phyloP scores from a whole-genome alignment of 1,140 invertebrate genomes.

The Heliconius eleuchia region DNA sequence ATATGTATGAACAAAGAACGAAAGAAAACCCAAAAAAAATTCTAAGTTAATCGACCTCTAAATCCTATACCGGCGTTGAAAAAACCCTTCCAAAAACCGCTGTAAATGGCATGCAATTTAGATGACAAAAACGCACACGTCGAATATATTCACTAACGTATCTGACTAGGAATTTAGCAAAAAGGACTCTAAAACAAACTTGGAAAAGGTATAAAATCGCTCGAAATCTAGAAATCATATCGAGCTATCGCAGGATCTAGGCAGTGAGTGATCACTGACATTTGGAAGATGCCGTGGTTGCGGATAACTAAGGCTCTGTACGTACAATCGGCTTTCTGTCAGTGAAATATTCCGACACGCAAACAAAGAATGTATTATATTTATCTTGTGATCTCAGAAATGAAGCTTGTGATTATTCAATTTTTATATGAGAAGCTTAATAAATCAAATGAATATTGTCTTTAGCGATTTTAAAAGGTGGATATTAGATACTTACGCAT shows the following conservation, averaged over 20 bases:
- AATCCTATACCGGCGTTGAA: constrained; percentile 21
- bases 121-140: constrained; percentile 29
- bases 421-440: neutral
- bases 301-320: constrained; percentile 24
- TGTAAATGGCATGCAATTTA: constrained; percentile 35
- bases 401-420: neutral
- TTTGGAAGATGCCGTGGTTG: constrained; percentile 33
- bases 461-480: no score
- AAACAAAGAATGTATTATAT: neutral
- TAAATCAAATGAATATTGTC: neutral
- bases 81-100: constrained; percentile 28
- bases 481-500: no score
- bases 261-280: constrained; percentile 33
- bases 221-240: neutral
- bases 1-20: neutral
- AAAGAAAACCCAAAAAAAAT: neutral
- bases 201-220: neutral
- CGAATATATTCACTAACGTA: constrained; percentile 23
- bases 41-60: neutral
- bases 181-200: neutral
- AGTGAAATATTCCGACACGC: neutral
- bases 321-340: neutral
- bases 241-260: constrained; percentile 33
- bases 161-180: neutral
- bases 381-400: constrained; percentile 2